phyloP scores from a whole-genome alignment of 2,888 invertebrate species.

The Limenitis arthemis region DNA sequence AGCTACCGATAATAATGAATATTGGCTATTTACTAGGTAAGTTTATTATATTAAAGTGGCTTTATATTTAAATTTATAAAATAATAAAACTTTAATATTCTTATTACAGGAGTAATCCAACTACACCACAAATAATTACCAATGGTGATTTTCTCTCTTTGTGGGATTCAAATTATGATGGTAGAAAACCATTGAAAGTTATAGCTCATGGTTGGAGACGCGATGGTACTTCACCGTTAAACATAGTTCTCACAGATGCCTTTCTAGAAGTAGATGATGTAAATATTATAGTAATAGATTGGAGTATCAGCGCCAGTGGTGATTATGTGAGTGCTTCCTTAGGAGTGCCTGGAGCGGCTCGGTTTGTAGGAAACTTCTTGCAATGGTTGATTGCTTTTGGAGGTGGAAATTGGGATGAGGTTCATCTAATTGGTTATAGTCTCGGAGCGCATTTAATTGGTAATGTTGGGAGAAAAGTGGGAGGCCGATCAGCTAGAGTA shows the following conservation, averaged over 20 bases:
- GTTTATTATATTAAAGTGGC: background rate
- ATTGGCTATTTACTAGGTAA: slow-evolving; percentile 22
- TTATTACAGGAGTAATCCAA: slow-evolving; percentile 31
- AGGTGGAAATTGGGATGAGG: slow-evolving; percentile 37
- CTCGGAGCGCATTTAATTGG: slow-evolving; percentile 49
- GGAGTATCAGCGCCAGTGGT: slow-evolving; percentile 31
- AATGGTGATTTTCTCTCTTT: slow-evolving; percentile 33
- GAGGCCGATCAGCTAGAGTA: slow-evolving; percentile 29
- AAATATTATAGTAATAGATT: slow-evolving; percentile 43
- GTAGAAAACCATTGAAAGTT: slow-evolving; percentile 32
- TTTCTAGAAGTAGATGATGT: slow-evolving; percentile 32
- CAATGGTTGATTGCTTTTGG: slow-evolving; percentile 35
- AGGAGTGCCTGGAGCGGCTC: slow-evolving; percentile 27
- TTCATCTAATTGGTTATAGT: slow-evolving; percentile 46
- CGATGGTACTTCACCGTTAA: slow-evolving; percentile 29
- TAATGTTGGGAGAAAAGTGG: slow-evolving; percentile 34
- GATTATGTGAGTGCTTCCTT: slow-evolving; percentile 22
- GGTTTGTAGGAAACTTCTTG: slow-evolving; percentile 32
- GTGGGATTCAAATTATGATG: slow-evolving; percentile 34
- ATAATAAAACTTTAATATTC: background rate
- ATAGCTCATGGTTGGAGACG: slow-evolving; percentile 42
- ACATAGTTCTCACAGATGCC: slow-evolving; percentile 33
- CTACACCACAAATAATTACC: slow-evolving; percentile 31
- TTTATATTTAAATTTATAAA: background rate
- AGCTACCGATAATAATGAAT: slow-evolving; percentile 15